These are phyloP conservation scores for Adelosebastes latens DNA, from an alignment of 2,797 vertebrate genomes.

Conservation along the genomic window DNA sequence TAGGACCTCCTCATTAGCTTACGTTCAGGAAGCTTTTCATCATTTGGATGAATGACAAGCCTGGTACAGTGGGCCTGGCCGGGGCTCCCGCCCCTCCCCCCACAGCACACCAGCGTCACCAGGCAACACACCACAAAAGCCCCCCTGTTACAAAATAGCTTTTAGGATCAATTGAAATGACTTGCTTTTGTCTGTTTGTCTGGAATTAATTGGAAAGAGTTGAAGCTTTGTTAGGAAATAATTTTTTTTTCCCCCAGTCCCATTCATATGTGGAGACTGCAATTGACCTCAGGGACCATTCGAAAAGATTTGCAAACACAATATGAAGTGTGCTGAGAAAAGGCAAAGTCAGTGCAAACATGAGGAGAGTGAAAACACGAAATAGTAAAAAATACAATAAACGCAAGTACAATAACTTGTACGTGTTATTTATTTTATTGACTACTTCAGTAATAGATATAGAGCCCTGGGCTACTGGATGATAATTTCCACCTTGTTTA, in stretches of 20 bases:
- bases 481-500: slow-evolving; percentile 45
- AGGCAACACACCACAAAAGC: slow-evolving; percentile 83
- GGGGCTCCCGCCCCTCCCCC: slow-evolving; percentile 53
- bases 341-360: slow-evolving; percentile 30
- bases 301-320: slow-evolving; percentile 61
- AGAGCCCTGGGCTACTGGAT: slow-evolving; percentile 16
- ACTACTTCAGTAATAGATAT: neutral
- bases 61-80: slow-evolving; percentile 63
- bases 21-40: slow-evolving; percentile 86
- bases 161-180: slow-evolving; percentile 79
- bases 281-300: slow-evolving; percentile 65
- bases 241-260: slow-evolving; percentile 47
- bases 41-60: slow-evolving; percentile 80
- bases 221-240: slow-evolving; percentile 75
- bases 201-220: slow-evolving; percentile 80
- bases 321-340: slow-evolving; percentile 47
- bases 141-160: slow-evolving; percentile 79
- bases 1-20: slow-evolving; percentile 80
- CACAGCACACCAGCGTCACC: slow-evolving; percentile 68
- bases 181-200: slow-evolving; percentile 80
- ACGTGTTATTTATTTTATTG: slow-evolving; percentile 27
- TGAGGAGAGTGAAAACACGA: neutral
- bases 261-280: slow-evolving; percentile 52
- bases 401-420: neutral
- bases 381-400: neutral